Conservation (phyloP, 2,113 vertebrate genomes). For the Grallaria varia region DNA sequence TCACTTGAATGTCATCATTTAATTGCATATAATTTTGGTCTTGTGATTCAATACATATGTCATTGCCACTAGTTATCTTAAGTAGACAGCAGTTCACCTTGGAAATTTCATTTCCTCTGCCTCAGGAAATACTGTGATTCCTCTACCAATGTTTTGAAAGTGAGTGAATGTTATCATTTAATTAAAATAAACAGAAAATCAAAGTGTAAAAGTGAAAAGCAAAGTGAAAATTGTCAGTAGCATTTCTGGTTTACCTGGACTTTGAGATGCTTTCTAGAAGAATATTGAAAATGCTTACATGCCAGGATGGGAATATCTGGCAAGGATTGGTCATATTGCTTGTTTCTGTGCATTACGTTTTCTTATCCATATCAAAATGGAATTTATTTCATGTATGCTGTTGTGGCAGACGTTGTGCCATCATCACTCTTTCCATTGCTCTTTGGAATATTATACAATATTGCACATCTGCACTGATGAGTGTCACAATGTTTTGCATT, state of each 20-base stretch:
- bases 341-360: not conserved
- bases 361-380: not conserved
- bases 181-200: constrained; percentile 49
- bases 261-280: not conserved
- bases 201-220: not conserved
- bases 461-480: not conserved
- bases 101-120: constrained; percentile 57
- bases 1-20: not conserved
- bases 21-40: not conserved
- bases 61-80: constrained; percentile 25
- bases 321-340: not conserved
- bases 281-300: not conserved
- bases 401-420: not conserved
- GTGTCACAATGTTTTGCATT: not conserved
- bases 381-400: not conserved
- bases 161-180: constrained; percentile 53
- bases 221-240: not conserved
- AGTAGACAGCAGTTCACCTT: constrained; percentile 41
- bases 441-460: not conserved
- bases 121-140: constrained; percentile 21
- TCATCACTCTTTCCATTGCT: constrained; percentile 25
- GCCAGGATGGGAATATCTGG: not conserved
- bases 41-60: not conserved
- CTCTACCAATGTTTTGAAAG: constrained; percentile 22
- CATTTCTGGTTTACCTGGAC: not conserved